Conservation (phyloP, 1,140 invertebrate genomes). For the Drosophila chauvacae region DNA sequence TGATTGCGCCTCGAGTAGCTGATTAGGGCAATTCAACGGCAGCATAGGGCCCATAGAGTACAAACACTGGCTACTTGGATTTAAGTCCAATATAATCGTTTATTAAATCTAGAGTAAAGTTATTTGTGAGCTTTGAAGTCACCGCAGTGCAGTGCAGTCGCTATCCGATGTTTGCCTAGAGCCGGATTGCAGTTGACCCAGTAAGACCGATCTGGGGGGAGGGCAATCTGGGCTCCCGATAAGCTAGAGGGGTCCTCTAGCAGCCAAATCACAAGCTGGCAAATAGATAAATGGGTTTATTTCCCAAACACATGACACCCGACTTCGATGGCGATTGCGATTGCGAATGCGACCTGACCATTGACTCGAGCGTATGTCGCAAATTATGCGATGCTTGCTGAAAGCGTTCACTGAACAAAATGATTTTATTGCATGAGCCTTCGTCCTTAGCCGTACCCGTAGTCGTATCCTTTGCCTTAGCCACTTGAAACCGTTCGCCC, state of each 20-base stretch:
- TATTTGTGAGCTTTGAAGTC: constrained; percentile 69
- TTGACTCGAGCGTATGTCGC: constrained; percentile 78
- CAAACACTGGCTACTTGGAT: constrained; percentile 65
- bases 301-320: constrained; percentile 59
- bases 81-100: constrained; percentile 77
- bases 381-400: constrained; percentile 69
- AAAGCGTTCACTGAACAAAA: constrained; percentile 80
- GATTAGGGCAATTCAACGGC: constrained; percentile 56
- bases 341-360: constrained; percentile 46
- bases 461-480: constrained; percentile 23
- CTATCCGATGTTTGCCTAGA: constrained; percentile 30
- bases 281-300: constrained; percentile 79
- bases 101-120: constrained; percentile 82
- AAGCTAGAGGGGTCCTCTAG: constrained; percentile 4
- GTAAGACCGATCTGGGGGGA: constrained; percentile 48
- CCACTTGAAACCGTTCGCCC: constrained; percentile 71
- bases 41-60: constrained; percentile 12
- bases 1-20: constrained; percentile 71
- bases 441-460: constrained; percentile 31
- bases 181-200: constrained; percentile 56
- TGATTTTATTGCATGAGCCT: constrained; percentile 78
- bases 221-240: constrained; percentile 16
- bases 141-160: constrained; percentile 28
- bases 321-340: constrained; percentile 3
- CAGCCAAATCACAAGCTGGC: constrained; percentile 56